These are phyloP conservation scores for Oostethus manadensis DNA, from an alignment of 2,113 vertebrate genomes.

Conservation along the genomic window DNA sequence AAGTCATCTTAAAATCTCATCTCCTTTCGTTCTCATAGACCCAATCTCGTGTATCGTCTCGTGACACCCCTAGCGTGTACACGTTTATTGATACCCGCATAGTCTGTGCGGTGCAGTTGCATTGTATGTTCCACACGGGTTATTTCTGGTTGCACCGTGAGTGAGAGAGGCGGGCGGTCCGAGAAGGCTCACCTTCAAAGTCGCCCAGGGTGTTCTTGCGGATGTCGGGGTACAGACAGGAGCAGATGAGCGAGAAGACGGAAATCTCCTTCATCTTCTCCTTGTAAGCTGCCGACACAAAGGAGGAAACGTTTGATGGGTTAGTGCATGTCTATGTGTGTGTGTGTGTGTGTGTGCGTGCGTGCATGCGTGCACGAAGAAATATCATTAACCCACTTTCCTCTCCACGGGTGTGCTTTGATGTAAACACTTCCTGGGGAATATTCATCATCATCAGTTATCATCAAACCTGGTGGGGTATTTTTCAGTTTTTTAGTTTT, in stretches of 20 bases:
- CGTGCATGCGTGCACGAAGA: neutral
- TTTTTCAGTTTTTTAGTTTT: too few relatives aligned
- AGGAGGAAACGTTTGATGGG: constrained; percentile 11
- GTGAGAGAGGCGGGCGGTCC: neutral
- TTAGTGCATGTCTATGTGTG: neutral
- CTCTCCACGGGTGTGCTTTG: constrained; percentile 23
- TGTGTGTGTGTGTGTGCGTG: constrained; percentile 1
- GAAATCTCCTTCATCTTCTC: constrained; percentile 99
- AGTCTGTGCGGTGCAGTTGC: too few relatives aligned
- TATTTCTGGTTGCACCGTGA: too few relatives aligned
- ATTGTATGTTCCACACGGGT: too few relatives aligned
- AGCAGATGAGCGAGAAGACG: constrained; percentile 93
- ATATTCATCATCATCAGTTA: constrained; percentile 15
- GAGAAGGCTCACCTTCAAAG: constrained; percentile 79
- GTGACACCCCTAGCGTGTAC: too few relatives aligned
- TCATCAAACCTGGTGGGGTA: constrained; percentile 32
- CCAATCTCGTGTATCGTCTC: too few relatives aligned
- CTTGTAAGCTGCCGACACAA: constrained; percentile 86
- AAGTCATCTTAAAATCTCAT: too few relatives aligned
- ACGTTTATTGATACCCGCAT: too few relatives aligned
- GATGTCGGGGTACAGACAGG: constrained; percentile 91
- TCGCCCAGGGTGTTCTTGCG: constrained; percentile 89
- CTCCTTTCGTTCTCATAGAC: too few relatives aligned
- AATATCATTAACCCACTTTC: constrained; percentile 50
- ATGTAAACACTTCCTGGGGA: constrained; percentile 36